Evolutionary conservation across 2,113 vertebrate genomes (phyloP).

Genomic region (Baryphthengus martii): DNA sequence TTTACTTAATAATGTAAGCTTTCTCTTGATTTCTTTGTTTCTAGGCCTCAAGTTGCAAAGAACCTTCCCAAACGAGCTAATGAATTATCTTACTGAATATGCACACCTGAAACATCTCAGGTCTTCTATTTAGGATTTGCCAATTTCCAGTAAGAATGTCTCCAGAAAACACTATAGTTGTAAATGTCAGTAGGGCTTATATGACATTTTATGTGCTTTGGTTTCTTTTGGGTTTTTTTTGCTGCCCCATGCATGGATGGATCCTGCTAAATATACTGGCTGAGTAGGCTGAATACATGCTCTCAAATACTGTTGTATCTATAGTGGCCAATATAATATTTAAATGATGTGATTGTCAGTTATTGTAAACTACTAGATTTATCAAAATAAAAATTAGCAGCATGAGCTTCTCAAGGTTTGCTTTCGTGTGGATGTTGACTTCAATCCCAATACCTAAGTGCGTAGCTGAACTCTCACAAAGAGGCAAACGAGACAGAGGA

Average conservation of each 20-base stretch:
- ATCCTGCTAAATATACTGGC: background rate
- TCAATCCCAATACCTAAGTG: background rate
- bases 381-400: slow-evolving; percentile 51
- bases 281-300: background rate
- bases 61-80: slow-evolving; percentile 3
- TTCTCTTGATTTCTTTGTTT: slow-evolving; percentile 51
- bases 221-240: background rate
- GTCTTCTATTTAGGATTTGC: slow-evolving; percentile 8
- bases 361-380: slow-evolving; percentile 23
- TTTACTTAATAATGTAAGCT: slow-evolving; percentile 30
- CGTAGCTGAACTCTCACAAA: background rate
- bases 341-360: background rate
- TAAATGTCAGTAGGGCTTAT: background rate
- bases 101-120: slow-evolving; percentile 53
- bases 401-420: slow-evolving; percentile 35
- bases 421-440: slow-evolving; percentile 16
- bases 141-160: background rate
- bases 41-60: slow-evolving; percentile 57
- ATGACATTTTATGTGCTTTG: background rate
- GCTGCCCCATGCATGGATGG: slow-evolving; percentile 17
- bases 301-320: background rate
- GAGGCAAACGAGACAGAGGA: background rate
- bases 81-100: slow-evolving; percentile 32
- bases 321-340: background rate
- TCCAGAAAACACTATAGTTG: background rate